A percentile compares a stretch with the other conserved stretches of the same genome.
Evolutionary conservation across 2,888 invertebrate genomes (phyloP).

Genomic region (Sminthurinus aureus): DNA sequence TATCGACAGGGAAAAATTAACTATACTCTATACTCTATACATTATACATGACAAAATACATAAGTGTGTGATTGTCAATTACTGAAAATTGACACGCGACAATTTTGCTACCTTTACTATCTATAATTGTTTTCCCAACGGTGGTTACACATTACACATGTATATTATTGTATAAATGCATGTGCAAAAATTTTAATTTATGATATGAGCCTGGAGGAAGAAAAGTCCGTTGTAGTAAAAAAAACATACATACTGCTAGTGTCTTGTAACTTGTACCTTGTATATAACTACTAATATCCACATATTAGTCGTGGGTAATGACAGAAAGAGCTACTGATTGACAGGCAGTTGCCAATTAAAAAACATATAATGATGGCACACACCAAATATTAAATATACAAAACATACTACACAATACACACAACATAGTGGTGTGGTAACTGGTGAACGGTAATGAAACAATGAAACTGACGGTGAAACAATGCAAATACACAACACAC

Average conservation of each 20-base stretch:
- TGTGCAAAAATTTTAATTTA: too few relatives aligned
- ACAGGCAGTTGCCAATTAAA: constrained; percentile 32
- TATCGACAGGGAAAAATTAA: too few relatives aligned
- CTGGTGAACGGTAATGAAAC: too few relatives aligned
- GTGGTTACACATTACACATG: neutral
- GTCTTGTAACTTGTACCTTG: neutral
- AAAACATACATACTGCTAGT: neutral
- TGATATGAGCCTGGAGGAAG: too few relatives aligned
- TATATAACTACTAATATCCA: neutral
- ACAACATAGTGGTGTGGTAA: too few relatives aligned
- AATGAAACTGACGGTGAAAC: neutral
- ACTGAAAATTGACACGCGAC: constrained; percentile 22
- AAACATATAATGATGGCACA: neutral
- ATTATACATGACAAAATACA: too few relatives aligned
- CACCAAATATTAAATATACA: neutral
- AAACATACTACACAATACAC: too few relatives aligned
- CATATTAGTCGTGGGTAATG: neutral
- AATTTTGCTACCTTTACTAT: neutral
- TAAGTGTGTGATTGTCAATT: neutral
- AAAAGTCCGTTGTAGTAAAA: too few relatives aligned
- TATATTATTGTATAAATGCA: too few relatives aligned
- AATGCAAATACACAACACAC: neutral
- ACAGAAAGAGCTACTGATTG: constrained; percentile 20
- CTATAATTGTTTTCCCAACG: neutral
- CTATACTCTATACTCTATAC: too few relatives aligned